Evolutionary conservation across 2,888 invertebrate genomes (phyloP).

Genomic region (Lithophane leautieri): DNA sequence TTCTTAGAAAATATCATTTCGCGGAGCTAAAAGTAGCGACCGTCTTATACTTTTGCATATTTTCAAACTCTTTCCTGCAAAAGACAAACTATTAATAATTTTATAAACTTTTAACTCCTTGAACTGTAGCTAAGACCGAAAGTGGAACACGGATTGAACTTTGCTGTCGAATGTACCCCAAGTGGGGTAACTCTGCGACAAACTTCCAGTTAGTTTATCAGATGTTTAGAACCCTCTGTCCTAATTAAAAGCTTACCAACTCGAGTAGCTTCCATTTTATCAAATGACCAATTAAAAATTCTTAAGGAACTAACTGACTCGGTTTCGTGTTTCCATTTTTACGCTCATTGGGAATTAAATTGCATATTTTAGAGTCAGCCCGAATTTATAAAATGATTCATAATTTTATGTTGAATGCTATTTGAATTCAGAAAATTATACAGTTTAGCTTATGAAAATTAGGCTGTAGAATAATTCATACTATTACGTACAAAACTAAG

Average conservation of each 20-base stretch:
- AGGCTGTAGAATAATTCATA: constrained; percentile 47
- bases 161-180: constrained; percentile 63
- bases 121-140: constrained; percentile 55
- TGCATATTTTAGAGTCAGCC: constrained; percentile 48
- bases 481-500: constrained; percentile 29
- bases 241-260: constrained; percentile 65
- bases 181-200: constrained; percentile 59
- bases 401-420: constrained; percentile 58
- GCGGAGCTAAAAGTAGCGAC: constrained; percentile 27
- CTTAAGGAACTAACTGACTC: constrained; percentile 27
- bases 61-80: constrained; percentile 39
- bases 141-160: constrained; percentile 65
- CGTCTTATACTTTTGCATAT: constrained; percentile 37
- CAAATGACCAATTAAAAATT: constrained; percentile 54
- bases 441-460: constrained; percentile 58
- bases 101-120: constrained; percentile 59
- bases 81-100: constrained; percentile 65
- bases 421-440: constrained; percentile 59
- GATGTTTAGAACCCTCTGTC: constrained; percentile 59
- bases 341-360: constrained; percentile 47
- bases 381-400: constrained; percentile 60
- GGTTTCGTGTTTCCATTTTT: constrained; percentile 50
- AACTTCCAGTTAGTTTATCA: constrained; percentile 65
- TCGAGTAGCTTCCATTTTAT: constrained; percentile 49
- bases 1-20: constrained; percentile 24